phyloP scores from a whole-genome alignment of 1,140 invertebrate genomes.

The Heliothis subflexa region DNA sequence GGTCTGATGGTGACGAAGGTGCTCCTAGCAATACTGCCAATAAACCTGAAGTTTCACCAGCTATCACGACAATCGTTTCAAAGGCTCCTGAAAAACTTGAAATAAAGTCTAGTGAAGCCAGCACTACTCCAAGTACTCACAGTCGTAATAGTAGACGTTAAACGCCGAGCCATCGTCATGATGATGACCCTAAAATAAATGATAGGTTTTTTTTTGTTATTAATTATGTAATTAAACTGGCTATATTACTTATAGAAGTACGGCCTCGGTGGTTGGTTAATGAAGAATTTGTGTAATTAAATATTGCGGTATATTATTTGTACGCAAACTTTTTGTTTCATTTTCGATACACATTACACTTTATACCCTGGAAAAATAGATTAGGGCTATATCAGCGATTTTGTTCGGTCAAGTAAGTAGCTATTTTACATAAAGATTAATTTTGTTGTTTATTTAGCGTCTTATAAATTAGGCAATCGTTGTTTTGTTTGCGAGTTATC shows the following conservation, averaged over 20 bases:
- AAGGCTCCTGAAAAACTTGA: not conserved
- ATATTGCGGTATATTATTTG: too few species aligned
- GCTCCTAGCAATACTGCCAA: not conserved
- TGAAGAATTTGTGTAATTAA: too few species aligned
- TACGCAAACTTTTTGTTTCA: too few species aligned
- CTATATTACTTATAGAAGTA: too few species aligned
- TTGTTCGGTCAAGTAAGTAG: too few species aligned
- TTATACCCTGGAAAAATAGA: too few species aligned
- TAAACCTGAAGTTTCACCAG: not conserved
- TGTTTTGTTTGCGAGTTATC: not conserved
- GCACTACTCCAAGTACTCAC: not conserved
- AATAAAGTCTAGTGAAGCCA: not conserved
- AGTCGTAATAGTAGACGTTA: not conserved
- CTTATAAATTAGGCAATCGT: not conserved
- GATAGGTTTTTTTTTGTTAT: not conserved
- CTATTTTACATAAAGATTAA: too few species aligned
- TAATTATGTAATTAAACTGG: too few species aligned
- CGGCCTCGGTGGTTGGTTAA: too few species aligned
- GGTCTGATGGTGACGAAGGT: conserved; percentile 10
- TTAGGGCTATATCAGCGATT: too few species aligned
- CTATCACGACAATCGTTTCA: not conserved
- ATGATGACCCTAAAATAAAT: not conserved
- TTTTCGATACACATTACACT: too few species aligned
- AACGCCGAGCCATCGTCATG: not conserved
- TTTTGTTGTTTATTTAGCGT: not conserved